Percentiles rank a stretch among this genome's conserved stretches.
Evolutionary conservation across 2,113 vertebrate species (phyloP).

Genomic region (Chamaea fasciata): DNA sequence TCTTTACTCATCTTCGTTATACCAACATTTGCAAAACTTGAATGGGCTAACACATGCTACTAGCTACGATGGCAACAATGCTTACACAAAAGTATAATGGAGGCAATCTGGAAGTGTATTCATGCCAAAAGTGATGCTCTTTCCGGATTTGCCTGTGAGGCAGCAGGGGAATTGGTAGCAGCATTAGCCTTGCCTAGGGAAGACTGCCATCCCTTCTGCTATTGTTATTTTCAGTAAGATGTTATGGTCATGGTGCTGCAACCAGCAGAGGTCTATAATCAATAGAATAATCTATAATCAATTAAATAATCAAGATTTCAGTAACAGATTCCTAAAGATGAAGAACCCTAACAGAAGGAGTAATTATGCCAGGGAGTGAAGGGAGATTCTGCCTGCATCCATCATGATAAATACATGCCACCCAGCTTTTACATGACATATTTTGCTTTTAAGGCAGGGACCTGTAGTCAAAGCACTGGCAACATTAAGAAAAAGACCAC

Average conservation of each 20-base stretch:
- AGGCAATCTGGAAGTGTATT: slow-evolving; percentile 14
- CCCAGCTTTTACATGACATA: neutral
- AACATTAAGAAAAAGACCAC: neutral
- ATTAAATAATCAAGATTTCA: neutral
- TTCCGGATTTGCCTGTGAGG: neutral
- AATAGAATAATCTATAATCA: neutral
- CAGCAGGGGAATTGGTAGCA: neutral
- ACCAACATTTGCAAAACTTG: slow-evolving; percentile 25
- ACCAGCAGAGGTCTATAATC: neutral
- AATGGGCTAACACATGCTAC: slow-evolving; percentile 1
- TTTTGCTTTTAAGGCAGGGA: neutral
- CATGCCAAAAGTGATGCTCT: neutral
- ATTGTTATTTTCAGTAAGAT: neutral
- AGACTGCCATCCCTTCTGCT: neutral
- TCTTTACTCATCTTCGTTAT: neutral
- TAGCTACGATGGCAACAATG: neutral
- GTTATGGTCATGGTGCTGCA: neutral
- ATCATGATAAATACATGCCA: neutral
- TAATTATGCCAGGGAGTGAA: neutral
- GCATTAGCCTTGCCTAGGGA: neutral
- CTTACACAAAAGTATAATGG: neutral
- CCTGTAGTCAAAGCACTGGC: neutral
- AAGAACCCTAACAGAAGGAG: neutral
- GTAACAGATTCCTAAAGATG: neutral
- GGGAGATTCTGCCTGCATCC: neutral